A percentile compares a stretch with the other conserved stretches of the same genome.
These are phyloP conservation scores for Octonoba sinensis DNA, from an alignment of 2,888 invertebrate genomes.

Conservation along the genomic window DNA sequence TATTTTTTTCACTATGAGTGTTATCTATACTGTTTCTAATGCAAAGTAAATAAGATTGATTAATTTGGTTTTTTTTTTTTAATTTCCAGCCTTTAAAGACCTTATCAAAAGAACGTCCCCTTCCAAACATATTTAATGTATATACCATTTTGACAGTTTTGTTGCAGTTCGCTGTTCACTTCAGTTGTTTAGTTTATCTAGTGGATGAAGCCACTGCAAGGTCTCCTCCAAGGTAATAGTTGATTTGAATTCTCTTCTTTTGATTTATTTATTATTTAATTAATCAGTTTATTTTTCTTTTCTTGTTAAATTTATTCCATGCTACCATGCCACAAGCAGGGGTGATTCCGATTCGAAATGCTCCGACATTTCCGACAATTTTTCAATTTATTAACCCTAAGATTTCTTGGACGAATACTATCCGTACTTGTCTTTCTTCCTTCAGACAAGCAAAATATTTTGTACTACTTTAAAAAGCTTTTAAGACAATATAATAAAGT, in stretches of 20 bases:
- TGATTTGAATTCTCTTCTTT: neutral
- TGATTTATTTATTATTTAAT: neutral
- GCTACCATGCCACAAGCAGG: too few relatives aligned
- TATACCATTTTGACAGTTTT: conserved; percentile 97
- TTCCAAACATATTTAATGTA: conserved; percentile 98
- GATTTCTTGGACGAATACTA: too few relatives aligned
- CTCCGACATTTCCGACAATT: too few relatives aligned
- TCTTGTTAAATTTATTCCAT: conserved; percentile 2
- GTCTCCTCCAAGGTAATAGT: conserved; percentile 75
- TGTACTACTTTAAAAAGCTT: too few relatives aligned
- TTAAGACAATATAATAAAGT: too few relatives aligned
- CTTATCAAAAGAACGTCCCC: conserved; percentile 91
- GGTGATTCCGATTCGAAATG: too few relatives aligned
- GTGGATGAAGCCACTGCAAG: conserved; percentile 84
- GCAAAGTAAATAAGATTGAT: neutral
- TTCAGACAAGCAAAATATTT: too few relatives aligned
- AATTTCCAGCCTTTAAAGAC: conserved; percentile 85
- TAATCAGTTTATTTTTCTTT: neutral
- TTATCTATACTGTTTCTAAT: neutral
- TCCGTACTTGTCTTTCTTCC: too few relatives aligned
- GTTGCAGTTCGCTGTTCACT: conserved; percentile 94
- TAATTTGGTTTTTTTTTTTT: conserved; percentile 6
- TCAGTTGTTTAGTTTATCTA: conserved; percentile 88
- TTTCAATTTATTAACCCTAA: too few relatives aligned
- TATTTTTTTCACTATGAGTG: conserved; percentile 69